Evolutionary conservation across 2,888 invertebrate genomes (phyloP).

Genomic region (Himalopsyche kuldschensis): DNA sequence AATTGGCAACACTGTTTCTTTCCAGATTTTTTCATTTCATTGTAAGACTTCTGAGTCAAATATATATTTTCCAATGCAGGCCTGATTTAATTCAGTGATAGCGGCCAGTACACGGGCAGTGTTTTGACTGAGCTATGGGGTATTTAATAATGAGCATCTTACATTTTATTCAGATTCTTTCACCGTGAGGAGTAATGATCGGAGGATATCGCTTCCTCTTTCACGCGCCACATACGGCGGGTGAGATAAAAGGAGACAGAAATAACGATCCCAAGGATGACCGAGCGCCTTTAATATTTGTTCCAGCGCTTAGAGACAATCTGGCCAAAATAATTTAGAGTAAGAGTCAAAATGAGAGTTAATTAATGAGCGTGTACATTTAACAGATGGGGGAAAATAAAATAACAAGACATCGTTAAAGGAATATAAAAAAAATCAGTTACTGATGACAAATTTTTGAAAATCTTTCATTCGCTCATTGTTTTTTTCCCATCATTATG

Average conservation of each 20-base stretch:
- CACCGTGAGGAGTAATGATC: conserved; percentile 24
- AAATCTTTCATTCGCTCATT: no score
- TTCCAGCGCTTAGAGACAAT: conserved; percentile 27
- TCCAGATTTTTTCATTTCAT: not conserved
- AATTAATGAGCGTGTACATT: conserved; percentile 5
- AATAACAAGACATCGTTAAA: not conserved
- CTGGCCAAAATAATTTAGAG: conserved; percentile 33
- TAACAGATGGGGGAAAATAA: not conserved
- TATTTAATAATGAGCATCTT: conserved; percentile 40
- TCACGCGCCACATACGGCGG: not conserved
- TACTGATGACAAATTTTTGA: not conserved
- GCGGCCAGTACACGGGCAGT: conserved; percentile 19
- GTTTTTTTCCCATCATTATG: no score
- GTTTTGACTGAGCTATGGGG: conserved; percentile 39
- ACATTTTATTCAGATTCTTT: conserved; percentile 40
- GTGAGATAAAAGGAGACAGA: not conserved
- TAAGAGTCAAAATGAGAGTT: not conserved
- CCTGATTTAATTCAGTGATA: not conserved
- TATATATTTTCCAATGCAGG: not conserved
- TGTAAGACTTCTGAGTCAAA: not conserved
- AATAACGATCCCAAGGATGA: not conserved
- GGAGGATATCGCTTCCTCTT: not conserved
- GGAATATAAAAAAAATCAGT: not conserved
- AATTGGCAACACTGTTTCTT: not conserved
- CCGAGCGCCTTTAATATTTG: conserved; percentile 19